phyloP scores from a whole-genome alignment of 2,113 vertebrate genomes.

The Meriones unguiculatus region DNA sequence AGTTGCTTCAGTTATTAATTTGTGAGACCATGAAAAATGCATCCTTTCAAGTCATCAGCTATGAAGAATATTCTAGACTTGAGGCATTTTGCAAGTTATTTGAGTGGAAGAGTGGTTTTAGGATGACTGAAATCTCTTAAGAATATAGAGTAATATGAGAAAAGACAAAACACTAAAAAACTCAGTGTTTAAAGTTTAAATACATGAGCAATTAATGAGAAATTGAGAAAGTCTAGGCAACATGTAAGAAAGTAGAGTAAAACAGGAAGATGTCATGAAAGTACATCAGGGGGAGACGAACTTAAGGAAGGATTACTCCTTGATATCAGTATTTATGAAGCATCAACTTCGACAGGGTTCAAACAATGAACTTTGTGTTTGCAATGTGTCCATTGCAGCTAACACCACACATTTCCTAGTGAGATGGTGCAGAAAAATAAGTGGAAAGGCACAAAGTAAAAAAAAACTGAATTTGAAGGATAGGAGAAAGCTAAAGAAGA shows the following conservation, averaged over 20 bases:
- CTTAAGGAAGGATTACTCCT: background rate
- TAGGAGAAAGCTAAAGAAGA: background rate
- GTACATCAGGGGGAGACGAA: background rate
- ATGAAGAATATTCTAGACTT: background rate
- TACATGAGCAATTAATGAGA: background rate
- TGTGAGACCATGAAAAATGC: background rate
- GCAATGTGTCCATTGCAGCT: background rate
- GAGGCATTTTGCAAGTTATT: background rate
- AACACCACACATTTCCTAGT: background rate
- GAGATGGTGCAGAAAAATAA: background rate
- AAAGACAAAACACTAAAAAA: background rate
- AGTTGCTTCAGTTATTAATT: conserved; percentile 43
- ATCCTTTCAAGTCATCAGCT: background rate
- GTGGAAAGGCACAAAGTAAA: background rate
- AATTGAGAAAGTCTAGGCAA: background rate
- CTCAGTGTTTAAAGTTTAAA: background rate
- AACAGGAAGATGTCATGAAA: background rate
- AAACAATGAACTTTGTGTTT: background rate
- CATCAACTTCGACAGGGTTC: background rate
- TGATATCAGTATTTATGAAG: background rate
- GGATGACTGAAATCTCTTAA: background rate
- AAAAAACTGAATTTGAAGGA: background rate
- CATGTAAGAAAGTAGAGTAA: background rate
- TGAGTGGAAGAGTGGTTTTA: background rate
- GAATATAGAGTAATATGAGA: background rate